Evolutionary conservation across 2,797 vertebrate species (phyloP).

Genomic region (Manis crassicaudata): DNA sequence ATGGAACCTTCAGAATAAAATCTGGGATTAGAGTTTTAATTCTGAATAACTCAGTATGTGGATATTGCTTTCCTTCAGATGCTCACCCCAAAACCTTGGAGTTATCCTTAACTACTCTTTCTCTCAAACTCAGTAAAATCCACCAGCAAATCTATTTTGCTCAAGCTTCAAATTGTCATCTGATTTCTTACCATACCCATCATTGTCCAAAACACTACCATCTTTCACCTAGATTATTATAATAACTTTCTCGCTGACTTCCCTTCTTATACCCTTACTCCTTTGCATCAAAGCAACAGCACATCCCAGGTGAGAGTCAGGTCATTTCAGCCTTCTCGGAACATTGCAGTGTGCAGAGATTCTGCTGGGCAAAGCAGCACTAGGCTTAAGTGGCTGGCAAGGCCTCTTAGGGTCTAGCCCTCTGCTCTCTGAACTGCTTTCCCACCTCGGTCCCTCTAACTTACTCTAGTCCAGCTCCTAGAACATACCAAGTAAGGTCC

Average conservation of each 20-base stretch:
- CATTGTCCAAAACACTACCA: background rate
- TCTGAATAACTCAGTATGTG: constrained; percentile 19
- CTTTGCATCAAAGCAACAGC: background rate
- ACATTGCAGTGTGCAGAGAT: background rate
- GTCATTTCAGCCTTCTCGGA: background rate
- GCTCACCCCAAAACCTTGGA: background rate
- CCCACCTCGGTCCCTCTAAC: background rate
- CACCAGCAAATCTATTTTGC: background rate
- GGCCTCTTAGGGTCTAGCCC: accelerated
- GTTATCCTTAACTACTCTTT: background rate
- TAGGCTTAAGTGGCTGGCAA: too few relatives aligned
- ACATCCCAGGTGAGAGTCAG: background rate
- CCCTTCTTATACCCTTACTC: background rate
- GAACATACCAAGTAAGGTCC: background rate
- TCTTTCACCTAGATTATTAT: background rate
- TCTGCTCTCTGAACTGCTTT: background rate
- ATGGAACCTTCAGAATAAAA: constrained; percentile 62
- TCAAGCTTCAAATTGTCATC: background rate
- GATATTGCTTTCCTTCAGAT: constrained; percentile 5
- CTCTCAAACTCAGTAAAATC: background rate
- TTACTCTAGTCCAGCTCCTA: background rate
- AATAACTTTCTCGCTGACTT: background rate
- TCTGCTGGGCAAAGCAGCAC: background rate
- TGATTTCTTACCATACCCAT: background rate
- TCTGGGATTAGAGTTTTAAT: constrained; percentile 53